Evolutionary conservation across 2,113 vertebrate species (phyloP).

Genomic region (Melanocharis versteri): DNA sequence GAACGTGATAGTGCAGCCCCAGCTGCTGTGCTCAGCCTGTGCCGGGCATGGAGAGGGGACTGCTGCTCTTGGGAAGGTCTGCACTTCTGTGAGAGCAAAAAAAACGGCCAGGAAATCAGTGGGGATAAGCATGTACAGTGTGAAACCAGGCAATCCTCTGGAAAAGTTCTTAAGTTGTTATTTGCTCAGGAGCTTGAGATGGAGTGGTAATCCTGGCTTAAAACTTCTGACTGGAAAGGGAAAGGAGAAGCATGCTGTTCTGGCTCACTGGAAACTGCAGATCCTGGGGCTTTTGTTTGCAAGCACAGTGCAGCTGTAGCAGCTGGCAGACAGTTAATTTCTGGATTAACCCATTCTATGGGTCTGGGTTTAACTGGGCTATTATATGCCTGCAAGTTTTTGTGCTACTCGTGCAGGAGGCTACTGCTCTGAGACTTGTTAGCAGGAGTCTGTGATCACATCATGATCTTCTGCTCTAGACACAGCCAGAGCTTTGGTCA

Average conservation of each 20-base stretch:
- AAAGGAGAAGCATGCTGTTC: neutral
- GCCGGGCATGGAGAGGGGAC: rapidly evolving
- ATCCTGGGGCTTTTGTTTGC: neutral
- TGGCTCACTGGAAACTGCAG: neutral
- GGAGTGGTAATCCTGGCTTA: neutral
- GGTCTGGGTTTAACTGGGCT: neutral
- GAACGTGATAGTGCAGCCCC: rapidly evolving
- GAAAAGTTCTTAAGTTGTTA: neutral
- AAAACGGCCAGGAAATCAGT: neutral
- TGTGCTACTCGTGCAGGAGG: neutral
- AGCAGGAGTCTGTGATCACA: neutral
- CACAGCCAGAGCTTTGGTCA: neutral
- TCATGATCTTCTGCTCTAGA: neutral
- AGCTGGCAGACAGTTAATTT: neutral
- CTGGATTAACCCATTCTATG: neutral
- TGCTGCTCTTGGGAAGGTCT: neutral
- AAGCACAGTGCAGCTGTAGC: neutral
- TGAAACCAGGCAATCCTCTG: neutral
- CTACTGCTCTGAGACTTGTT: neutral
- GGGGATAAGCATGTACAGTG: neutral
- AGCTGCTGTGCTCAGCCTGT: neutral
- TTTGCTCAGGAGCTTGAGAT: neutral
- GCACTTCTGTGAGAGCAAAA: neutral
- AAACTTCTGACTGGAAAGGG: neutral
- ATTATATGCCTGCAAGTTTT: neutral